phyloP scores from a whole-genome alignment of 2,113 vertebrate species.

The Poicephalus meyeri region DNA sequence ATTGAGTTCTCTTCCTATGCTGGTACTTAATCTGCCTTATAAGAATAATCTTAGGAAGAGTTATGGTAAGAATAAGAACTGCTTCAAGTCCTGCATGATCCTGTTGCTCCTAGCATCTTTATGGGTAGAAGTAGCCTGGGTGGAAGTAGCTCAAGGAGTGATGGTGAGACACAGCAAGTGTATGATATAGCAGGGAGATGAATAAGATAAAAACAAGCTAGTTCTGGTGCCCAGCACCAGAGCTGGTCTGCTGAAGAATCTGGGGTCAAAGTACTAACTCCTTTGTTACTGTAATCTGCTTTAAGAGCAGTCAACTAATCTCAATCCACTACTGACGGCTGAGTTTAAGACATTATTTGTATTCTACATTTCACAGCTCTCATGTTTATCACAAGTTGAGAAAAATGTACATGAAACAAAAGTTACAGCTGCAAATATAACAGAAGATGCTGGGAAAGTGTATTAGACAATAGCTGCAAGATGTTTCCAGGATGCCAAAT shows the following conservation, averaged over 20 bases:
- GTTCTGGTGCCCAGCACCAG: neutral
- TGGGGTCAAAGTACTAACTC: neutral
- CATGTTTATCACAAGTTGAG: neutral
- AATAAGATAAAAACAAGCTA: neutral
- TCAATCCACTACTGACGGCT: neutral
- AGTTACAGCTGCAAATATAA: neutral
- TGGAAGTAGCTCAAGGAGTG: neutral
- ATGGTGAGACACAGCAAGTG: neutral
- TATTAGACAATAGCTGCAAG: neutral
- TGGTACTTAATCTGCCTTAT: neutral
- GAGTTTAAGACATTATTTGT: neutral
- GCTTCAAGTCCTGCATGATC: neutral
- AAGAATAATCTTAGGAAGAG: neutral
- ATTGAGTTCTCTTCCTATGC: constrained; percentile 2
- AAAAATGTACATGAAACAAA: neutral
- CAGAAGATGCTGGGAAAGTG: neutral
- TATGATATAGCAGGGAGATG: neutral
- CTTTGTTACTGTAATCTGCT: neutral
- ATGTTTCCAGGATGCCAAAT: neutral
- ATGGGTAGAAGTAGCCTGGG: neutral
- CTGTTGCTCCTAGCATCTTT: neutral
- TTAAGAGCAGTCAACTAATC: neutral
- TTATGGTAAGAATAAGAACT: neutral
- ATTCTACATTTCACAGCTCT: neutral
- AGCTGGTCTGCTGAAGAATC: neutral